Evolutionary conservation across 2,113 vertebrate species (phyloP).

Genomic region (Syrmaticus mikado): DNA sequence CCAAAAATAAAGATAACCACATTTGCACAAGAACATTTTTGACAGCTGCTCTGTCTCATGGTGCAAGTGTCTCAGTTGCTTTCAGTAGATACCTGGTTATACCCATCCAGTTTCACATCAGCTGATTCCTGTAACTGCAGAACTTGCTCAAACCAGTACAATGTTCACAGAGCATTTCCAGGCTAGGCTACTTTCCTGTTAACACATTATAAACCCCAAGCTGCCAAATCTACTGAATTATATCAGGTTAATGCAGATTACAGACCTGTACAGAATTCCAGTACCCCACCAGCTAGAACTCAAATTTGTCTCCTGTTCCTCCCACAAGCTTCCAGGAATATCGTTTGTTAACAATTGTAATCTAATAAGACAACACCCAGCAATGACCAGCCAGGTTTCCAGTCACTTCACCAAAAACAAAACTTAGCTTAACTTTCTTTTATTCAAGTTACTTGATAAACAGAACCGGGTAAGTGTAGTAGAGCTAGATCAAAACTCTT

Average conservation of each 20-base stretch:
- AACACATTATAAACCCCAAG: neutral
- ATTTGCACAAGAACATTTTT: slow-evolving; percentile 68
- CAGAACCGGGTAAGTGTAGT: neutral
- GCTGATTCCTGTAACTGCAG: slow-evolving; percentile 15
- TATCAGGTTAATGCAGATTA: slow-evolving; percentile 6
- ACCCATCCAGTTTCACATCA: slow-evolving; percentile 42
- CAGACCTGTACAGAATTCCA: slow-evolving; percentile 17
- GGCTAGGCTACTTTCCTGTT: neutral
- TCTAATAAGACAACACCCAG: neutral
- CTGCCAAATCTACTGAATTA: neutral
- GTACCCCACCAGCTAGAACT: neutral
- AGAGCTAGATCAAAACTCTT: neutral
- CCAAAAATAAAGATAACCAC: slow-evolving; percentile 69
- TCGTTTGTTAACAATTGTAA: neutral
- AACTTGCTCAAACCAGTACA: neutral
- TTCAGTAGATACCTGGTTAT: slow-evolving; percentile 60
- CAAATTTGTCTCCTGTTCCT: neutral
- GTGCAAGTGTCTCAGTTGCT: slow-evolving; percentile 55
- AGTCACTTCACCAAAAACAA: neutral
- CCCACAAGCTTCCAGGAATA: neutral
- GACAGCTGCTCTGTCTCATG: slow-evolving; percentile 62
- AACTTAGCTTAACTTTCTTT: neutral
- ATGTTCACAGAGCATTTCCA: neutral
- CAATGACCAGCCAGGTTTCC: neutral
- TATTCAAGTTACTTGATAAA: neutral